A percentile compares a stretch with the other conserved stretches of the same genome.
Conservation (phyloP, 2,888 invertebrate species). For the Cosmia trapezina region DNA sequence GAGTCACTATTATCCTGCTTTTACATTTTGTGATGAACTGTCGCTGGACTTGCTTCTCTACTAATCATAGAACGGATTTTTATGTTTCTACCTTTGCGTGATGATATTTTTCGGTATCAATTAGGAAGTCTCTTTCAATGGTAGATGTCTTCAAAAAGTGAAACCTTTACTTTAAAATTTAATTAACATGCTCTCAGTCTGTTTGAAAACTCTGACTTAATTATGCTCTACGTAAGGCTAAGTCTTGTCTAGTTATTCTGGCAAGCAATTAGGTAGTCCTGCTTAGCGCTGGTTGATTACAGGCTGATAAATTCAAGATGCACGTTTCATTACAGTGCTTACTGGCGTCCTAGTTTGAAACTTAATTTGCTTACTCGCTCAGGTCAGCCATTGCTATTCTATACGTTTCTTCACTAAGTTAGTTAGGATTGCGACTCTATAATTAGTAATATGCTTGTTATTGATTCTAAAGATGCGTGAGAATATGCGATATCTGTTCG, state of each 20-base stretch:
- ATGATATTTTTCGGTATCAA: neutral
- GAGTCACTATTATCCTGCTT: constrained; percentile 13
- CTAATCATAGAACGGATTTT: neutral
- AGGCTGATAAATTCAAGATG: constrained; percentile 12
- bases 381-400: constrained; percentile 3
- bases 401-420: neutral
- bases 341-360: constrained; percentile 14
- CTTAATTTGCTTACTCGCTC: constrained; percentile 32
- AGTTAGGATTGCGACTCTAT: neutral
- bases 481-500: neutral
- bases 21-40: constrained; percentile 18
- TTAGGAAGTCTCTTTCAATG: neutral
- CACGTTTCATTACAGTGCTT: constrained; percentile 2
- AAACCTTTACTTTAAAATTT: neutral
- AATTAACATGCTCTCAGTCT: neutral
- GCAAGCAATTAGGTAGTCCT: constrained; percentile 5
- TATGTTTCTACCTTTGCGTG: neutral
- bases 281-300: constrained; percentile 1
- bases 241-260: neutral
- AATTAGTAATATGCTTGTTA: neutral
- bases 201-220: constrained; percentile 10
- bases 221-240: neutral
- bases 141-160: neutral
- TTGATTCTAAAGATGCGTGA: constrained; percentile 2
- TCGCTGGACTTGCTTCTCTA: constrained; percentile 25